Evolutionary conservation across 2,113 vertebrate species (phyloP).

Genomic region (Grammomys surdaster): DNA sequence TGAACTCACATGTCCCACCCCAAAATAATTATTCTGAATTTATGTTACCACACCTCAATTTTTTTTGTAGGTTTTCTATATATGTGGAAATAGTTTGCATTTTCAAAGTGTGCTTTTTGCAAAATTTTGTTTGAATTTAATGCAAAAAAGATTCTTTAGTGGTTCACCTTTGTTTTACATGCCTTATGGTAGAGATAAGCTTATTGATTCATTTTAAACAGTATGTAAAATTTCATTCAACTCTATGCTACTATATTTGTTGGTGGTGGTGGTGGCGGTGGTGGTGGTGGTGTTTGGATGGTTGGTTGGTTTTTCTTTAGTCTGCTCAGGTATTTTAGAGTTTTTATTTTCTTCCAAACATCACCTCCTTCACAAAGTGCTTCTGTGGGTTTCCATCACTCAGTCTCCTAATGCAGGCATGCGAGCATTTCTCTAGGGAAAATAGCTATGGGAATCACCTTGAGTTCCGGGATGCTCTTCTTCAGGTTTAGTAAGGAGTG

Average conservation of each 20-base stretch:
- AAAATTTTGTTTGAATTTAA: background rate
- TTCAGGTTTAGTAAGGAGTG: background rate
- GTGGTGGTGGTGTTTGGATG: too few species aligned
- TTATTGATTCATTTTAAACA: background rate
- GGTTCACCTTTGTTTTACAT: background rate
- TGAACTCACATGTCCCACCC: background rate
- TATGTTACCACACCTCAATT: background rate
- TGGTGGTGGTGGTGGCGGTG: too few species aligned
- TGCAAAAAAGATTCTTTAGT: background rate
- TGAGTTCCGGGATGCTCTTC: background rate
- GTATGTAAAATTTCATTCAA: background rate
- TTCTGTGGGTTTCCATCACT: background rate
- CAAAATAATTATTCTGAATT: background rate
- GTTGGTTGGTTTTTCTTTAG: background rate
- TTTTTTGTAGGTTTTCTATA: background rate
- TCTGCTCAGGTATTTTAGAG: background rate
- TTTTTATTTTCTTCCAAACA: background rate
- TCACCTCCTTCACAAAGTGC: background rate
- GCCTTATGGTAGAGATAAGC: background rate
- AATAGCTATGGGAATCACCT: background rate
- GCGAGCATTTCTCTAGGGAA: background rate
- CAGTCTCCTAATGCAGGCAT: background rate
- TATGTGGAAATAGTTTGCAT: background rate
- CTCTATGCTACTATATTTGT: background rate
- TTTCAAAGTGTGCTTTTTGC: background rate